These are phyloP conservation scores for Drosophila lacertosa DNA, from an alignment of 1,140 invertebrate genomes.

Conservation along the genomic window DNA sequence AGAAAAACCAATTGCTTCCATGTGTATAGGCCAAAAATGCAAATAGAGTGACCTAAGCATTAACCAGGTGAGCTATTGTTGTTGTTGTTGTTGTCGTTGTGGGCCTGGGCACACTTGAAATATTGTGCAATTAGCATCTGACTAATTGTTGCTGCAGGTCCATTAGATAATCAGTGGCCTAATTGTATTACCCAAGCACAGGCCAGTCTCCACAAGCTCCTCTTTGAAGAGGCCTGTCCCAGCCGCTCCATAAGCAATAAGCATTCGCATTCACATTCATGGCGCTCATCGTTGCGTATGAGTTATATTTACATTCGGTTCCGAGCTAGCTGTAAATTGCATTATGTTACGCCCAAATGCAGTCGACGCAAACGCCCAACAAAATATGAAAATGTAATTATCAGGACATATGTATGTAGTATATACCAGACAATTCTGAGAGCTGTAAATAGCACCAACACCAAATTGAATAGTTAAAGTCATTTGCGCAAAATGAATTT, in stretches of 20 bases:
- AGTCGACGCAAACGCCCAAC: not conserved
- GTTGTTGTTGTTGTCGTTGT: too few relatives aligned
- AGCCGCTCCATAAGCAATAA: conserved; percentile 1
- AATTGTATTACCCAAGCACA: conserved; percentile 27
- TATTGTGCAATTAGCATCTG: conserved; percentile 43
- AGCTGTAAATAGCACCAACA: conserved; percentile 22
- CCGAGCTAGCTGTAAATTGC: conserved; percentile 65
- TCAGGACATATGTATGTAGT: not conserved
- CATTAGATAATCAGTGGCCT: conserved; percentile 39
- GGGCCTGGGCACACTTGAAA: too few relatives aligned
- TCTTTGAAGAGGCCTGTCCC: not conserved
- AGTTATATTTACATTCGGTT: conserved; percentile 65
- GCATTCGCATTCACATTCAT: conserved; percentile 13
- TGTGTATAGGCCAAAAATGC: not conserved
- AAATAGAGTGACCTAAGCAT: conserved; percentile 16
- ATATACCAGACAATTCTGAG: not conserved
- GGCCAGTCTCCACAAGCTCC: not conserved
- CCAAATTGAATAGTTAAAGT: conserved; percentile 53
- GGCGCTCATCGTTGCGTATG: conserved; percentile 66
- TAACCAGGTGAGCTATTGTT: conserved; percentile 26
- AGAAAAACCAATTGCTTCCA: not conserved
- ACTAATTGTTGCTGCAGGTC: conserved; percentile 43
- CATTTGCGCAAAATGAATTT: conserved; percentile 30
- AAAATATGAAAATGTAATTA: conserved; percentile 67
- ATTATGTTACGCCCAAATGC: conserved; percentile 52